A percentile compares a stretch with the other conserved stretches of the same genome.
These are phyloP conservation scores for Cebus imitator DNA, from an alignment of 2,113 vertebrate species.

Conservation along the genomic window DNA sequence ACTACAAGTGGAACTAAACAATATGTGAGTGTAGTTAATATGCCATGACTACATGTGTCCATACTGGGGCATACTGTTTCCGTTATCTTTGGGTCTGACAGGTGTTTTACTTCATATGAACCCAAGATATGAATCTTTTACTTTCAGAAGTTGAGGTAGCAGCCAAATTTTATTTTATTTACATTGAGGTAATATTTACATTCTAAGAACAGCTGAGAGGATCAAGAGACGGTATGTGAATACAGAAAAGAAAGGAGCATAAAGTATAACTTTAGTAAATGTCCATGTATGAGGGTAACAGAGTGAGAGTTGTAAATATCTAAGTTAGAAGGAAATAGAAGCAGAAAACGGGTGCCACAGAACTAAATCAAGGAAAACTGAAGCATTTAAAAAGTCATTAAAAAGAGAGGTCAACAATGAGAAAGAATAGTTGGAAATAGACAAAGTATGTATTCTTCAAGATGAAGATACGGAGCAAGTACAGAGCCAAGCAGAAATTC, in stretches of 20 bases:
- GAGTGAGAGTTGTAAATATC: background rate
- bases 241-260: background rate
- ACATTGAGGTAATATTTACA: background rate
- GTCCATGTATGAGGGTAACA: background rate
- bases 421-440: background rate
- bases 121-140: background rate
- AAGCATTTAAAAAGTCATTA: background rate
- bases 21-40: background rate
- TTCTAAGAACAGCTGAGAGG: background rate
- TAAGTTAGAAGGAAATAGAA: background rate
- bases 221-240: background rate
- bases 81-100: background rate
- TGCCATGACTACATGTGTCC: background rate
- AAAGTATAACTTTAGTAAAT: background rate
- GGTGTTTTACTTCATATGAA: background rate
- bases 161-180: background rate
- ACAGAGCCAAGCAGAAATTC: background rate
- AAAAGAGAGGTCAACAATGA: background rate
- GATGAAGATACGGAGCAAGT: background rate
- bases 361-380: background rate
- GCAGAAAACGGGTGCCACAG: background rate
- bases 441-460: background rate
- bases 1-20: background rate
- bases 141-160: background rate
- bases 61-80: background rate